Conservation (phyloP, 2,113 vertebrate species). For the Dolichallabes microphthalmus region DNA sequence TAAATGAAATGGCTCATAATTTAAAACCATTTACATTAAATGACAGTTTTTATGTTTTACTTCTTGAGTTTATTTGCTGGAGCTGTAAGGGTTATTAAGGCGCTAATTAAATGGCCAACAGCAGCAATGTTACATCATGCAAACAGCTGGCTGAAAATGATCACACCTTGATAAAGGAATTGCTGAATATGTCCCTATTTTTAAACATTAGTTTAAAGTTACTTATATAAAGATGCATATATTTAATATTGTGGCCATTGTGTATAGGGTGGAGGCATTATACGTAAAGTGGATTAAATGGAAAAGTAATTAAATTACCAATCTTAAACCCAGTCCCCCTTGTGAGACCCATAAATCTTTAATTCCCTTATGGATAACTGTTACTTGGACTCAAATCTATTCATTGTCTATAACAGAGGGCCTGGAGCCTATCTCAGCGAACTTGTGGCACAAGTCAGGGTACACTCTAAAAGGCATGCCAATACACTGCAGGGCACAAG, state of each 20-base stretch:
- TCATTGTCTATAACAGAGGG: not conserved
- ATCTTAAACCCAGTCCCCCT: not conserved
- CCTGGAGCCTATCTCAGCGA: too few relatives aligned
- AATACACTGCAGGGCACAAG: too few relatives aligned
- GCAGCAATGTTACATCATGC: not conserved
- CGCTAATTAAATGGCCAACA: not conserved
- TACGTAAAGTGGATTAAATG: not conserved
- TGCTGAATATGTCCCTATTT: not conserved
- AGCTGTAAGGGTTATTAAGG: not conserved
- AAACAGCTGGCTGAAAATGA: not conserved
- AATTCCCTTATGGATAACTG: not conserved
- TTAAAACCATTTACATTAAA: not conserved
- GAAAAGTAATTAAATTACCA: not conserved
- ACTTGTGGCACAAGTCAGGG: too few relatives aligned
- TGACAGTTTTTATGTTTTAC: not conserved
- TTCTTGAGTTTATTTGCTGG: not conserved
- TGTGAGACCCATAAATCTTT: not conserved
- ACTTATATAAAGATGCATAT: not conserved
- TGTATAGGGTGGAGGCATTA: not conserved
- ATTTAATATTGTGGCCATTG: not conserved
- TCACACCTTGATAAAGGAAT: not conserved
- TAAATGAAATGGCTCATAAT: not conserved
- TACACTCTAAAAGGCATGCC: too few relatives aligned
- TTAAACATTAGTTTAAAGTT: not conserved
- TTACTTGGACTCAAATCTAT: not conserved